Evolutionary conservation across 2,888 invertebrate species (phyloP).

Genomic region (Volucella bombylans): DNA sequence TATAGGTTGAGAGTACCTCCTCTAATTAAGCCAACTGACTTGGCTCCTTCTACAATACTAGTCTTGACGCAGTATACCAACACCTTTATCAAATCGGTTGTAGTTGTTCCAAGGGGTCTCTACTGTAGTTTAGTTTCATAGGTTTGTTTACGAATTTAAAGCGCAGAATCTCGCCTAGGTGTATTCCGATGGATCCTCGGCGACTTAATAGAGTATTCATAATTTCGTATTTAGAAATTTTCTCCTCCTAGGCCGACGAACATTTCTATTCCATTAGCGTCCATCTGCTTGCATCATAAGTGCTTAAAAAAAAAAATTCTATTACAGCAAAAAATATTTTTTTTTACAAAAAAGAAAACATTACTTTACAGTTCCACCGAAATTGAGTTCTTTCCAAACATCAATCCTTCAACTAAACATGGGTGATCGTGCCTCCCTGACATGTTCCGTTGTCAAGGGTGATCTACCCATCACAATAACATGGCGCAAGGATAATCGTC

Average conservation of each 20-base stretch:
- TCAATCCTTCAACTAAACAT: slow-evolving; percentile 88
- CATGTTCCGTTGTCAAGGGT: slow-evolving; percentile 89
- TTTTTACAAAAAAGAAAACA: slow-evolving; percentile 44
- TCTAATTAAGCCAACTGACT: no score
- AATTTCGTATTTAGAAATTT: no score
- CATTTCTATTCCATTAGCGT: background rate
- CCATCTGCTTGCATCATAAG: slow-evolving; percentile 1
- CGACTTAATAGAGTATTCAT: no score
- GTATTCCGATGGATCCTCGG: no score
- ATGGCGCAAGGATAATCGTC: slow-evolving; percentile 89
- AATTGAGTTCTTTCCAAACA: slow-evolving; percentile 88
- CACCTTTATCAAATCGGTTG: no score
- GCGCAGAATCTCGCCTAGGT: no score
- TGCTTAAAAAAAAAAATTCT: slow-evolving; percentile 12
- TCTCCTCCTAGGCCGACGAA: slow-evolving; percentile 26
- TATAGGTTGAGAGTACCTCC: no score
- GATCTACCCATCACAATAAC: slow-evolving; percentile 89
- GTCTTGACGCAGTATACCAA: no score
- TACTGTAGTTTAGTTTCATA: no score
- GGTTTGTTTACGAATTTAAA: no score
- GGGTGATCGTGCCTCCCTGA: slow-evolving; percentile 88
- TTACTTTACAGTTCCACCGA: slow-evolving; percentile 86
- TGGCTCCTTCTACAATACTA: no score
- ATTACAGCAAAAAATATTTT: slow-evolving; percentile 22
- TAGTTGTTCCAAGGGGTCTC: no score